Conservation (phyloP, 2,797 vertebrate genomes). For the Tolypeutes matacus region DNA sequence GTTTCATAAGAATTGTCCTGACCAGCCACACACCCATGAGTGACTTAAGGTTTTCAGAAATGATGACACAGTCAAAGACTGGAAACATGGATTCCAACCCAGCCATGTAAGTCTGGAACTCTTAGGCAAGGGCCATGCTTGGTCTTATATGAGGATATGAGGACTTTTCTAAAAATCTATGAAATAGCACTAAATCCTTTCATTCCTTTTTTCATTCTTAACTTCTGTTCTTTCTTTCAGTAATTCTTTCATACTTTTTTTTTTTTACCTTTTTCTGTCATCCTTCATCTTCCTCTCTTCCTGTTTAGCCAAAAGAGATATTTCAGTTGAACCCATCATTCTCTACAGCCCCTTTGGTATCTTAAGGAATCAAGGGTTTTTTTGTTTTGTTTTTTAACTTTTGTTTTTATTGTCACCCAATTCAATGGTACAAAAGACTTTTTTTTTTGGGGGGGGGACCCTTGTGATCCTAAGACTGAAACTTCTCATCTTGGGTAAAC, state of each 20-base stretch:
- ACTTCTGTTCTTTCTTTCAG: not conserved
- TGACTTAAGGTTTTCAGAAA: not conserved
- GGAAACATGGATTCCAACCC: not conserved
- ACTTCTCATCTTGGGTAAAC: not conserved
- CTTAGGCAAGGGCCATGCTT: not conserved
- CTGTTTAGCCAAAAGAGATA: constrained; percentile 29
- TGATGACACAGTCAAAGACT: not conserved
- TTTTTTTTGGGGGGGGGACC: not conserved
- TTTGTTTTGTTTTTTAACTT: not conserved
- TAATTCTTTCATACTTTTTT: not conserved
- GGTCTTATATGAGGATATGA: no score
- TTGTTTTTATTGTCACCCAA: constrained; percentile 46
- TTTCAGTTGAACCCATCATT: not conserved
- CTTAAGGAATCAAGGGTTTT: not conserved
- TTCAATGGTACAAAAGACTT: not conserved
- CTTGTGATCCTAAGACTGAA: constrained; percentile 44
- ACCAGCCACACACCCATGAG: not conserved
- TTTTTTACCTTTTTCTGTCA: not conserved
- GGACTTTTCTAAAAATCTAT: not conserved
- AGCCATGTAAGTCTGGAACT: not conserved
- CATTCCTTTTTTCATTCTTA: not conserved
- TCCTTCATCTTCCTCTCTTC: not conserved
- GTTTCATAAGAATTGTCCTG: not conserved
- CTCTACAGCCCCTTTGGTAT: not conserved
- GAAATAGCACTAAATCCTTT: not conserved